A percentile compares a stretch with the other conserved stretches of the same genome.
Evolutionary conservation across 2,797 vertebrate species (phyloP).

Genomic region (Poecilia gillii): DNA sequence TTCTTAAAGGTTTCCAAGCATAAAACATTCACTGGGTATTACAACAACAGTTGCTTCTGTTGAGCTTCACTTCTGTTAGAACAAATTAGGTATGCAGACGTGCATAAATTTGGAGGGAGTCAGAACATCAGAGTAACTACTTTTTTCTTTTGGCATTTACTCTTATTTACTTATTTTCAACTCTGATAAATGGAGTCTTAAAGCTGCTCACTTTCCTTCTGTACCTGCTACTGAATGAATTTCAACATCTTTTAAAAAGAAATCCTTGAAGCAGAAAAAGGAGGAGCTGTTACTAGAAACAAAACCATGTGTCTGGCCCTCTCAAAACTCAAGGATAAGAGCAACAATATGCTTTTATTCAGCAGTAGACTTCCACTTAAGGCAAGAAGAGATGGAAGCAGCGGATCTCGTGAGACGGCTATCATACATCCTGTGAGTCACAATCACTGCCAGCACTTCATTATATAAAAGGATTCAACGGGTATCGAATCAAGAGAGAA

Average conservation of each 20-base stretch:
- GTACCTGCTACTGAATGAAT: background rate
- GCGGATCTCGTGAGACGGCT: constrained; percentile 7
- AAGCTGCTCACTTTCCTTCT: background rate
- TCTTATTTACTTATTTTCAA: background rate
- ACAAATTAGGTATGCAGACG: background rate
- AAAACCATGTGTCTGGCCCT: background rate
- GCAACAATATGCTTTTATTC: constrained; percentile 8
- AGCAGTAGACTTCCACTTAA: constrained; percentile 10
- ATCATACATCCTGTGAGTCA: constrained; percentile 3
- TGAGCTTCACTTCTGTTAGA: background rate
- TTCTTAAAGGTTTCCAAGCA: constrained; percentile 5
- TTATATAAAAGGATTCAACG: constrained; percentile 15
- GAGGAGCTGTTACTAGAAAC: background rate
- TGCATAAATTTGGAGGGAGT: background rate
- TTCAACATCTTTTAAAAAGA: background rate
- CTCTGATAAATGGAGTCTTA: background rate
- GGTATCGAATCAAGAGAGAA: background rate
- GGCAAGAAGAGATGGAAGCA: constrained; percentile 14
- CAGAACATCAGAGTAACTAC: background rate
- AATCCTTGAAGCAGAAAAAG: background rate
- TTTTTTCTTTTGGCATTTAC: background rate
- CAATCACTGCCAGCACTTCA: constrained; percentile 10
- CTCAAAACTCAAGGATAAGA: constrained; percentile 17
- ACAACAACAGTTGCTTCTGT: background rate
- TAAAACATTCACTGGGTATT: constrained; percentile 4